Evolutionary conservation across 2,888 invertebrate species (phyloP).

Genomic region (Odontocerum albicorne): DNA sequence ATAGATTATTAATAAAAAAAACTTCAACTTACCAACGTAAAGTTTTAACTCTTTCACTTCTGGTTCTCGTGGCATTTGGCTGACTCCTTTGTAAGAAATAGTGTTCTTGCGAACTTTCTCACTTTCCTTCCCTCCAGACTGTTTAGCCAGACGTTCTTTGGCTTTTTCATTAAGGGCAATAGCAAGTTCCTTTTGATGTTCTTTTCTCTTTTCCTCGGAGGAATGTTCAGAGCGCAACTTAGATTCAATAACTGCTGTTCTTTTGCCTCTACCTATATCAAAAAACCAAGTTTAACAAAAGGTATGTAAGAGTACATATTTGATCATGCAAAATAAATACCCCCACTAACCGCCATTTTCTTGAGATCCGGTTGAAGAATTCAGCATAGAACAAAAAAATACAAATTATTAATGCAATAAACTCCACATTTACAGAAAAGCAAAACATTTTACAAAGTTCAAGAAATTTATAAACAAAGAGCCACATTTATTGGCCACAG

Average conservation of each 20-base stretch:
- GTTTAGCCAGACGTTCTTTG: constrained; percentile 86
- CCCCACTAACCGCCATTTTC: constrained; percentile 34
- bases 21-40: constrained; percentile 77
- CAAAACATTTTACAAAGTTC: too few species aligned
- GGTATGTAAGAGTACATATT: constrained; percentile 20
- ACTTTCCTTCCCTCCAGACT: constrained; percentile 80
- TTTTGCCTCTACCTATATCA: constrained; percentile 66
- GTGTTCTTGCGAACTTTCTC: constrained; percentile 93
- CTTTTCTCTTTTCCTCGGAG: constrained; percentile 95
- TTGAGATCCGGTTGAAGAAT: constrained; percentile 20
- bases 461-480: too few species aligned
- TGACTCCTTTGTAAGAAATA: constrained; percentile 89
- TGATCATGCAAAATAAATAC: constrained; percentile 24
- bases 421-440: neutral
- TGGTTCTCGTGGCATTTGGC: constrained; percentile 90
- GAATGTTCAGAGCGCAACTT: constrained; percentile 93
- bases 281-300: constrained; percentile 8
- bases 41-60: constrained; percentile 93
- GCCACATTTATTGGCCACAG: too few species aligned
- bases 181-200: constrained; percentile 95
- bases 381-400: constrained; percentile 30
- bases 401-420: neutral
- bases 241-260: constrained; percentile 90
- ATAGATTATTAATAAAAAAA: constrained; percentile 7
- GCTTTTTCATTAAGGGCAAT: constrained; percentile 90